Conservation (phyloP, 2,797 vertebrate species). For the Bovichtus variegatus region DNA sequence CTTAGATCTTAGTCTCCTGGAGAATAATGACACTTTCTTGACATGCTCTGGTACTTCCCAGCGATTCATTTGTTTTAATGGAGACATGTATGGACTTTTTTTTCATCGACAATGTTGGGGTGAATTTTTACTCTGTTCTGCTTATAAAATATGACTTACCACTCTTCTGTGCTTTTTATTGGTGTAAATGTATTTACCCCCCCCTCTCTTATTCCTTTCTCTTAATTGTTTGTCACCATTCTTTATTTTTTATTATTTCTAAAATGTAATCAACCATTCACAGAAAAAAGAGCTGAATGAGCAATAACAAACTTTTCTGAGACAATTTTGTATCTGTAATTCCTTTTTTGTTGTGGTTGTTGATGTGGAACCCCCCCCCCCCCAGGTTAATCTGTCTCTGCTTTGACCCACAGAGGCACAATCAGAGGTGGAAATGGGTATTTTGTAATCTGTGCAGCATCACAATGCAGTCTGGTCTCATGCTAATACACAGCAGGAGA, state of each 20-base stretch:
- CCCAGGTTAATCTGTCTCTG: constrained; percentile 31
- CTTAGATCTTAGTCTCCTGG: neutral
- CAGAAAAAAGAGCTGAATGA: neutral
- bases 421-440: constrained; percentile 71
- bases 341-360: neutral
- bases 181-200: rapidly evolving
- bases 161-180: neutral
- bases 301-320: neutral
- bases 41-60: neutral
- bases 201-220: neutral
- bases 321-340: neutral
- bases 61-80: neutral
- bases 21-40: neutral
- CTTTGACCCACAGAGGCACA: constrained; percentile 43
- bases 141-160: neutral
- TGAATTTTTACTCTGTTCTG: neutral
- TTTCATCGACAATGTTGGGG: neutral
- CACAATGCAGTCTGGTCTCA: constrained; percentile 74
- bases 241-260: neutral
- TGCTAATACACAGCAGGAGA: constrained; percentile 71
- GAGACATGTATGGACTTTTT: too few relatives aligned
- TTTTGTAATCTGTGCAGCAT: constrained; percentile 61
- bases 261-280: neutral
- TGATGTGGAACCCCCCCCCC: neutral
- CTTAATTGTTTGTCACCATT: neutral